Conservation (phyloP, 2,888 invertebrate genomes). For the Heliconius cydno region DNA sequence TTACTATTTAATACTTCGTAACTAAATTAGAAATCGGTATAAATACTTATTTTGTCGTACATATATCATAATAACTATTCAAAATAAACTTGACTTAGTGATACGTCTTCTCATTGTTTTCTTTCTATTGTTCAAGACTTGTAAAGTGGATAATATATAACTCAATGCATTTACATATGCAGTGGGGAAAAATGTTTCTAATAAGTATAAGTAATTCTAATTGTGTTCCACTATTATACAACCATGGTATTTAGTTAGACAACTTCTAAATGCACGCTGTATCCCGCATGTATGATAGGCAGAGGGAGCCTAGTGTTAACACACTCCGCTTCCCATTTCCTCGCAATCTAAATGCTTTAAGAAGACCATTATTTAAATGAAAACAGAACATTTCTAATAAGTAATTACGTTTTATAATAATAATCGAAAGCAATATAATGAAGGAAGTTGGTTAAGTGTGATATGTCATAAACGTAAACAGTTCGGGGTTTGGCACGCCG, state of each 20-base stretch:
- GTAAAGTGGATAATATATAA: too few relatives aligned
- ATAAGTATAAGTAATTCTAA: too few relatives aligned
- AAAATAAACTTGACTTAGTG: not conserved
- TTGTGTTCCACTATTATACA: too few relatives aligned
- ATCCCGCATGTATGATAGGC: too few relatives aligned
- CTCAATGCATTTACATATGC: too few relatives aligned
- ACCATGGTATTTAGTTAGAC: not conserved
- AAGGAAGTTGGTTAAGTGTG: slow-evolving; percentile 47
- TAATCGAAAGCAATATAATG: slow-evolving; percentile 38
- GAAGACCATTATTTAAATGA: not conserved
- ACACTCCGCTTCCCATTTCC: too few relatives aligned
- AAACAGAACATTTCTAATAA: not conserved
- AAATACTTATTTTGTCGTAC: too few relatives aligned
- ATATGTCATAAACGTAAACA: slow-evolving; percentile 64
- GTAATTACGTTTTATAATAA: not conserved
- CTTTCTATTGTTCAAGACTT: not conserved
- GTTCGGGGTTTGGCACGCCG: slow-evolving; percentile 62
- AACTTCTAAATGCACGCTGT: not conserved
- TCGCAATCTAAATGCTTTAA: not conserved
- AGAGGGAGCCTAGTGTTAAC: too few relatives aligned
- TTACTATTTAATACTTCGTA: too few relatives aligned
- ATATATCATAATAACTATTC: too few relatives aligned
- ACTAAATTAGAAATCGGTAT: too few relatives aligned
- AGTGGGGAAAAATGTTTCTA: too few relatives aligned
- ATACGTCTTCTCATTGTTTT: not conserved